Evolutionary conservation across 1,140 invertebrate genomes (phyloP).

Genomic region (Orius laevigatus): DNA sequence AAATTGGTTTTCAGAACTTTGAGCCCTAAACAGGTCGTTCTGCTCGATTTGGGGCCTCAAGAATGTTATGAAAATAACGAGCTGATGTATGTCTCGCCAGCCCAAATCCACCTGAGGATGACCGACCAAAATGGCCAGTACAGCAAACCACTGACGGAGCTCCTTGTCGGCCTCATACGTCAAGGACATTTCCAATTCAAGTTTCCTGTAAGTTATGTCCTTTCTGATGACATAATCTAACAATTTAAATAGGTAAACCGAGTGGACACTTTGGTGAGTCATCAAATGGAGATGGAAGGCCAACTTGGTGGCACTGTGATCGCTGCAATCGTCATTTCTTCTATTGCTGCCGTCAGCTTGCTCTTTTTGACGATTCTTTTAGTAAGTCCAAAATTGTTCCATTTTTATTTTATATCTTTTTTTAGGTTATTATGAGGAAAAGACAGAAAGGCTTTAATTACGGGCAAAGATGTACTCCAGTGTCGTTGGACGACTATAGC

Average conservation of each 20-base stretch:
- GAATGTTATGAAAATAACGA: slow-evolving; percentile 1
- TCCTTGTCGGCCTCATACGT: neutral
- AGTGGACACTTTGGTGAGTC: slow-evolving; percentile 1
- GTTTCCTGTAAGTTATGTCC: slow-evolving; percentile 7
- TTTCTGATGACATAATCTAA: neutral
- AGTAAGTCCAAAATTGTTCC: slow-evolving; percentile 29
- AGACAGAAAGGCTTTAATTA: slow-evolving; percentile 52
- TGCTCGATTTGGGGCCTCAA: slow-evolving; percentile 2
- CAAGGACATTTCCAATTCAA: slow-evolving; percentile 7
- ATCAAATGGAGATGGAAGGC: slow-evolving; percentile 2
- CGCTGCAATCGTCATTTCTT: slow-evolving; percentile 34
- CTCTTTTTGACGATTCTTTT: slow-evolving; percentile 45
- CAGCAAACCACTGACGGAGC: slow-evolving; percentile 6
- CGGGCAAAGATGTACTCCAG: slow-evolving; percentile 69
- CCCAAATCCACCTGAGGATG: slow-evolving; percentile 4
- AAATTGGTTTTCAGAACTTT: neutral
- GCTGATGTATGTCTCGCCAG: neutral
- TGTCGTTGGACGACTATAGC: slow-evolving; percentile 74
- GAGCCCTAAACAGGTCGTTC: slow-evolving; percentile 1
- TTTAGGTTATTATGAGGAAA: slow-evolving; percentile 50
- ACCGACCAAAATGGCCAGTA: slow-evolving; percentile 8
- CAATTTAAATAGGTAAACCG: slow-evolving; percentile 6
- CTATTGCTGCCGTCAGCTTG: slow-evolving; percentile 35
- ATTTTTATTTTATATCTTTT: slow-evolving; percentile 19
- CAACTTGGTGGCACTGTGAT: slow-evolving; percentile 24